A percentile compares a stretch with the other conserved stretches of the same genome.
Conservation (phyloP, 2,113 vertebrate genomes). For the Motacilla tschutschensis region DNA sequence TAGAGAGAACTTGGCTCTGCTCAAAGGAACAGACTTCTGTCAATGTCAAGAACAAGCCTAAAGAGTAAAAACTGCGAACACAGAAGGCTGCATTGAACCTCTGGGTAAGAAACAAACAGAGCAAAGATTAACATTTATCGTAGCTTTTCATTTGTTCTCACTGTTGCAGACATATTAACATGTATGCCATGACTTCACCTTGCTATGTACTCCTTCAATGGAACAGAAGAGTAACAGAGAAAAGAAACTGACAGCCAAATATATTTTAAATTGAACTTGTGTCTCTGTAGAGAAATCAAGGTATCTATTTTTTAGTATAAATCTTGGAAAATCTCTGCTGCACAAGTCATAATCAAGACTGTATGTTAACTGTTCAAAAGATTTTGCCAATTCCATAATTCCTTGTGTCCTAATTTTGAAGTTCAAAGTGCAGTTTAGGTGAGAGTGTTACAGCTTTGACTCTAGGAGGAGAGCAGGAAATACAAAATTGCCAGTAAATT, state of each 20-base stretch:
- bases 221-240: slow-evolving; percentile 5
- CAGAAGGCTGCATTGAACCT: neutral
- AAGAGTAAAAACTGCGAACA: slow-evolving; percentile 28
- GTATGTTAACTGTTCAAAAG: neutral
- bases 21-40: slow-evolving; percentile 42
- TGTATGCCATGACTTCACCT: neutral
- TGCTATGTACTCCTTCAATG: slow-evolving; percentile 4
- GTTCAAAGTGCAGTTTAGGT: neutral
- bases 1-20: neutral
- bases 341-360: neutral
- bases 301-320: neutral
- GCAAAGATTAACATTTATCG: slow-evolving; percentile 23
- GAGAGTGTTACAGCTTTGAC: neutral
- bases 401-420: neutral
- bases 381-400: neutral
- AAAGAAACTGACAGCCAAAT: slow-evolving; percentile 10
- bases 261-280: neutral
- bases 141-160: slow-evolving; percentile 8
- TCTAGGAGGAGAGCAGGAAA: neutral
- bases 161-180: neutral
- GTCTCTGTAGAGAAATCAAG: neutral
- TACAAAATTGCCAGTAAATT: neutral
- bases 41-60: slow-evolving; percentile 22
- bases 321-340: slow-evolving; percentile 9
- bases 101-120: slow-evolving; percentile 1